Evolutionary conservation across 2,113 vertebrate species (phyloP).

Genomic region (Etheostoma cragini): DNA sequence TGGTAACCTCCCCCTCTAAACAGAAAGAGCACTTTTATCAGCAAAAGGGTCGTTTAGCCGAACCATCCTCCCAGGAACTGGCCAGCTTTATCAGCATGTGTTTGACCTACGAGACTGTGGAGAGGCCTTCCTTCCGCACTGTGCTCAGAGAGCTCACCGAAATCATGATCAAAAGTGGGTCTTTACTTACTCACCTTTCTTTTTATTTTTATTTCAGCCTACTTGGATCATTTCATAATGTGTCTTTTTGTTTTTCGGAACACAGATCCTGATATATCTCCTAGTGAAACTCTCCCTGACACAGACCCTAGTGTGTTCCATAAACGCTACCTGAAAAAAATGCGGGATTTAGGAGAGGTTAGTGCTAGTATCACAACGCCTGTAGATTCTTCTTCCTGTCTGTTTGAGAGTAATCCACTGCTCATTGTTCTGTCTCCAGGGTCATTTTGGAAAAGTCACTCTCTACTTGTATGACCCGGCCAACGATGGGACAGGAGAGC

Average conservation of each 20-base stretch:
- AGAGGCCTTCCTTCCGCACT: conserved; percentile 90
- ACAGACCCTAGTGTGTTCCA: conserved; percentile 89
- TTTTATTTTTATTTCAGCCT: background rate
- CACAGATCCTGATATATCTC: conserved; percentile 86
- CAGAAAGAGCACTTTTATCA: conserved; percentile 95
- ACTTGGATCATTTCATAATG: background rate
- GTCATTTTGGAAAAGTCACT: conserved; percentile 94
- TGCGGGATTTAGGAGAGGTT: conserved; percentile 91
- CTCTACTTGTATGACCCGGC: conserved; percentile 91
- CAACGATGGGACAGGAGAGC: conserved; percentile 92
- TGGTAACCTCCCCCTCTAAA: background rate
- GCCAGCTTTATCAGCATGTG: conserved; percentile 89
- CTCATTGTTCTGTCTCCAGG: conserved; percentile 79
- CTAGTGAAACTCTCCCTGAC: conserved; percentile 69
- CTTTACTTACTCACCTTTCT: background rate
- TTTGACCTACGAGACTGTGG: conserved; percentile 85
- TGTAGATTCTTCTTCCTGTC: background rate
- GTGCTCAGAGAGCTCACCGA: conserved; percentile 90
- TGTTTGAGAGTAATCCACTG: background rate
- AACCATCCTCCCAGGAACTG: conserved; percentile 87
- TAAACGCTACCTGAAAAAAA: conserved; percentile 92
- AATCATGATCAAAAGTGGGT: conserved; percentile 87
- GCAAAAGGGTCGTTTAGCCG: conserved; percentile 85
- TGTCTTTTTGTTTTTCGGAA: background rate
- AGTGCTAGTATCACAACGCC: conserved; percentile 15